Percentiles rank a stretch among this genome's conserved stretches.
Evolutionary conservation across 1,140 invertebrate species (phyloP).

Genomic region (Leguminivora glycinivorella): DNA sequence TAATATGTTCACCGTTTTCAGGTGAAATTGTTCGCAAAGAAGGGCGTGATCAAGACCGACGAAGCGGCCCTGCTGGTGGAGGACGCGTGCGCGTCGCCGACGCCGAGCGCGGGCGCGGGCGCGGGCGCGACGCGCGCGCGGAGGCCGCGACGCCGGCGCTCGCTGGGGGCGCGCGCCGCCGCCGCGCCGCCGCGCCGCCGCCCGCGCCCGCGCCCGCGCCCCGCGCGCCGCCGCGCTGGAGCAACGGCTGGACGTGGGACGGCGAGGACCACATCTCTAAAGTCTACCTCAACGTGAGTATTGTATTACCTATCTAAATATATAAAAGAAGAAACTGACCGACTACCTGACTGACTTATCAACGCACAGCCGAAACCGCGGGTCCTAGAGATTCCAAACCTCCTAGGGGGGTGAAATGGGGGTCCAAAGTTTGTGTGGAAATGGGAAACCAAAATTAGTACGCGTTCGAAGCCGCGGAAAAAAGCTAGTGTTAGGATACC

Average conservation of each 20-base stretch:
- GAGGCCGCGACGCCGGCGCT: conserved; percentile 44
- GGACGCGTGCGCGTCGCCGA: conserved; percentile 62
- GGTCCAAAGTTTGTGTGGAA: too few relatives aligned
- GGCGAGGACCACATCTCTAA: conserved; percentile 90
- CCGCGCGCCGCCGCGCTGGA: conserved; percentile 84
- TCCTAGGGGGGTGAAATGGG: too few relatives aligned
- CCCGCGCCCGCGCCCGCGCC: conserved; percentile 44
- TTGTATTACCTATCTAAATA: too few relatives aligned
- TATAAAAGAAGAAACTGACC: too few relatives aligned
- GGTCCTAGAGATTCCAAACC: too few relatives aligned
- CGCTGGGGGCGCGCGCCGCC: conserved; percentile 29
- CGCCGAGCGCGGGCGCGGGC: conserved; percentile 38
- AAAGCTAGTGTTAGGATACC: too few relatives aligned
- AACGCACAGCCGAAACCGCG: too few relatives aligned
- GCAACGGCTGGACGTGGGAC: conserved; percentile 95
- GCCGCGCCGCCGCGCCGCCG: conserved; percentile 44
- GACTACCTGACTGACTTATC: too few relatives aligned
- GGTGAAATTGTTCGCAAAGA: conserved; percentile 63
- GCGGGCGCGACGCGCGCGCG: neutral
- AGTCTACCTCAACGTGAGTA: conserved; percentile 93
- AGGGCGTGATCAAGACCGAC: conserved; percentile 62
- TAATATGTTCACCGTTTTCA: neutral
- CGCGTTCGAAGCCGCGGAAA: too few relatives aligned
- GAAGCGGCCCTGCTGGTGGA: conserved; percentile 64
- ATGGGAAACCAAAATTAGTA: too few relatives aligned